These are phyloP conservation scores for Tachysurus vachellii DNA, from an alignment of 2,113 vertebrate species.

Conservation along the genomic window DNA sequence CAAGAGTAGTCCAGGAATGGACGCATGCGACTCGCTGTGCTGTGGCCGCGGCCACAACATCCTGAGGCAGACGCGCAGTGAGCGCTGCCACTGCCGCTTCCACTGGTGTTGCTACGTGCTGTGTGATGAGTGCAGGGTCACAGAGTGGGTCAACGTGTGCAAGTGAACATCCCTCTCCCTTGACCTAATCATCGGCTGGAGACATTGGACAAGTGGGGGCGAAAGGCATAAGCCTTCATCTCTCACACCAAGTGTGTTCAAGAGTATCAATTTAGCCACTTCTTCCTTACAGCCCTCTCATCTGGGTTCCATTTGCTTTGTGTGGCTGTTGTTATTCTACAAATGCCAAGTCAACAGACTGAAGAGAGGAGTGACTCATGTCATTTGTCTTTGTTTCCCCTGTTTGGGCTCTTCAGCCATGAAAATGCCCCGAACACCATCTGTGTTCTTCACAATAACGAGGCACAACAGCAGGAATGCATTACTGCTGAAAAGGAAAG, in stretches of 20 bases:
- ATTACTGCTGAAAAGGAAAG: constrained; percentile 52
- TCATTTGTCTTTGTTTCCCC: constrained; percentile 68
- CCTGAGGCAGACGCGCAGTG: constrained; percentile 80
- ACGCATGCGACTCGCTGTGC: constrained; percentile 84
- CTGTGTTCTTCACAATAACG: constrained; percentile 57
- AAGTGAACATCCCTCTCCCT: constrained; percentile 70
- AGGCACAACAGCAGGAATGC: constrained; percentile 54
- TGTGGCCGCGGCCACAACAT: constrained; percentile 89
- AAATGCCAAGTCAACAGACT: constrained; percentile 76
- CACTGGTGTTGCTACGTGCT: constrained; percentile 93
- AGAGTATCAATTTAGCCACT: constrained; percentile 65
- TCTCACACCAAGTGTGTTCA: constrained; percentile 54
- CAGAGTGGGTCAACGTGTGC: constrained; percentile 90
- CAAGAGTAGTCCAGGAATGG: constrained; percentile 83
- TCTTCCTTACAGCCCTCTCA: constrained; percentile 63
- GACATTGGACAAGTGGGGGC: not conserved
- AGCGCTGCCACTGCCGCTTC: constrained; percentile 86
- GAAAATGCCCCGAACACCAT: constrained; percentile 61
- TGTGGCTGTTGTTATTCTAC: constrained; percentile 77
- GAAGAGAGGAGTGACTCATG: constrained; percentile 74
- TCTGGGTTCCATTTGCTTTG: constrained; percentile 77
- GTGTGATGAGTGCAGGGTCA: constrained; percentile 86
- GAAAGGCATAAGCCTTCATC: constrained; percentile 36
- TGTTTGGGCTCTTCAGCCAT: constrained; percentile 69
- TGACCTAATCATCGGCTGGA: not conserved